Evolutionary conservation across 2,888 invertebrate species (phyloP), one percentile per base, ranked within the genome.

Genomic region (Drosophila multiciliata): DNA sequence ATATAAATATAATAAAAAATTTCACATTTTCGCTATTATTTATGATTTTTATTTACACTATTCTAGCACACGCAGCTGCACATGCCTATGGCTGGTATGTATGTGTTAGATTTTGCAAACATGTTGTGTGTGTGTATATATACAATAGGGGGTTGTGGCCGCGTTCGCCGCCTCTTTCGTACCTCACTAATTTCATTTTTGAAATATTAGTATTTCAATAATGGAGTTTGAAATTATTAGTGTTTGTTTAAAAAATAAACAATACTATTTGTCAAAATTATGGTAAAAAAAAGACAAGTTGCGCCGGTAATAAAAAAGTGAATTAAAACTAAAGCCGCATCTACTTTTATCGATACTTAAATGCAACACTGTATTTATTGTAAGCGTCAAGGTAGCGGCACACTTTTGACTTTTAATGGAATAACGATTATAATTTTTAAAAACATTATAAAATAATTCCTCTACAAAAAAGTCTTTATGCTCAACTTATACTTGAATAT

Each of bases 181-280:
- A 85, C 84, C 84, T 85, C 38, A 90, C 90, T 72, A 85, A 73
- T 69, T 90, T 85, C 84, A 85, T 90, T 45, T 55, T 83, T 42
- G 29, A 52, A 60, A 57, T 67, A 33, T 64, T 50, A 66, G 35
- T 48, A 52, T 50, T 59, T 60, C 8, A 65, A 53, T 38, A 20
- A 32, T 29, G 20, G 7, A 36, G 11, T 62, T n/a, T 8, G n/a
- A 32, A 20, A n/a, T 26, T 54, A 17, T 20, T 35, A 11, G 15
- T 35, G 7, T 49, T 50, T 42, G 17, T 45, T 62, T 29, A 8
- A 29, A 32, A 48, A 32, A 23, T 35, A 5, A 8, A n/a, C 26
- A 42, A 26, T 36, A 40, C 7, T 63, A 11, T 35, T 52, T 55
- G 36, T n/a, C 11, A 61, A 66, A 54, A 48, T 32, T 38, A n/a